Conservation (phyloP, 2,797 vertebrate genomes). For the Hypotaenidia philippensis region DNA sequence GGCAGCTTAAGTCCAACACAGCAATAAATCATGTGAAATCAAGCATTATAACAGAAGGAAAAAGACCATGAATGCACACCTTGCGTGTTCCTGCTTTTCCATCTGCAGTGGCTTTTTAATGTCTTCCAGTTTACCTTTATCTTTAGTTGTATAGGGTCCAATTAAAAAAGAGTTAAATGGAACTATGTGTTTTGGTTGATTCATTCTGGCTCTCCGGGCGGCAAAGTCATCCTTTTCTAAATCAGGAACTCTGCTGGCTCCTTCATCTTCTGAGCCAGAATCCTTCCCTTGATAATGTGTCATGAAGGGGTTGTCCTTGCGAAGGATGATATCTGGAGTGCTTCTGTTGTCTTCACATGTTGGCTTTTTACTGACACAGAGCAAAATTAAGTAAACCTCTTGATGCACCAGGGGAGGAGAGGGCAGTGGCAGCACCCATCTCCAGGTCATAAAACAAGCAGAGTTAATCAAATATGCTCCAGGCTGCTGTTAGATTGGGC, state of each 20-base stretch:
- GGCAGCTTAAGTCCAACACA: neutral
- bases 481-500: conserved; percentile 48
- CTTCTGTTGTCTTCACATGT: conserved; percentile 71
- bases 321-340: conserved; percentile 87
- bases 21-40: neutral
- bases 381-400: conserved; percentile 71
- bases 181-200: conserved; percentile 73
- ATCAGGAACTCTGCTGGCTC: conserved; percentile 85
- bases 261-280: conserved; percentile 85
- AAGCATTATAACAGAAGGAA: neutral
- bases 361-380: conserved; percentile 75
- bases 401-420: conserved; percentile 9
- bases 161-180: conserved; percentile 75
- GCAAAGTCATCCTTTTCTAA: conserved; percentile 94
- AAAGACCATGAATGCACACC: conserved; percentile 74
- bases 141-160: conserved; percentile 75
- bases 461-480: conserved; percentile 18
- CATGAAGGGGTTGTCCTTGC: conserved; percentile 88
- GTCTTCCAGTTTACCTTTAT: conserved; percentile 52
- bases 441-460: neutral
- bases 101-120: conserved; percentile 47
- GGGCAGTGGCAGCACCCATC: neutral
- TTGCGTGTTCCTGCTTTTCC: conserved; percentile 68
- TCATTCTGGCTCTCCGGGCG: conserved; percentile 78
- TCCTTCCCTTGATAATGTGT: conserved; percentile 77